Base-by-base conservation (phyloP, 2,113 vertebrate genomes). In the Glaucidium brasilianum region DNA sequence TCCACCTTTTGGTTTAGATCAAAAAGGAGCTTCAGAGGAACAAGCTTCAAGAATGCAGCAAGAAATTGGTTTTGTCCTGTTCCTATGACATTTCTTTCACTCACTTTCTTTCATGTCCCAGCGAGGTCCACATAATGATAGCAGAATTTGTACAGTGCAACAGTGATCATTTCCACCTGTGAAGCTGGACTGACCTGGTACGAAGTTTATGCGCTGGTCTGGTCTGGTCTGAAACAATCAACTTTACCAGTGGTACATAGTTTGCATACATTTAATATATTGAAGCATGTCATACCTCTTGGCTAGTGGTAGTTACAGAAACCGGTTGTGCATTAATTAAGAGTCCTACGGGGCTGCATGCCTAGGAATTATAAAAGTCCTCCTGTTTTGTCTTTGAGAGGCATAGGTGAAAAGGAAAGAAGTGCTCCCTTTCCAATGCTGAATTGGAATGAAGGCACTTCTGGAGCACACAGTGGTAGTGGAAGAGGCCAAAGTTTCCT, bases 401-500 rank as follows among this genome's bases (percentile, higher is more conserved):
- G 34, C 9, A 26, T 2, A 62, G 55, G 60, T 84, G 49, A 41
- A 77, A 90, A 73, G 9, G 6, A 25, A 81, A 50, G n/a, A 86
- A 63, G 22, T 25, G 18, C 9, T 87, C 29, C 9, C 19, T 92
- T 85, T 87, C 84, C n/a, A 34, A 0, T 26, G n/a, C 21, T 80
- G 66, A 43, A 30, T 25, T 0, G 0, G 15, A 50, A 43, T 1
- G 7, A 80, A 7, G 11, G 20, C 19, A 5, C 7, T 63, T 75
- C 23, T 52, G 77, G 32, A 90, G 39, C 0, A 0, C 22, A 29
- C 0, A 0, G n/a, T 26, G 19, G 6, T 45, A 39, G 29, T 52
- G 6, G 35, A 77, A 86, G 63, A 93, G 26, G 47, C 32, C 35
- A 37, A 67, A 76, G 20, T n/a, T 4, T 85, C 41, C 39, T n/a